A percentile compares a stretch with the other conserved stretches of the same genome.
phyloP scores from a whole-genome alignment of 2,888 invertebrate genomes.

The Cheiracanthium punctorium region DNA sequence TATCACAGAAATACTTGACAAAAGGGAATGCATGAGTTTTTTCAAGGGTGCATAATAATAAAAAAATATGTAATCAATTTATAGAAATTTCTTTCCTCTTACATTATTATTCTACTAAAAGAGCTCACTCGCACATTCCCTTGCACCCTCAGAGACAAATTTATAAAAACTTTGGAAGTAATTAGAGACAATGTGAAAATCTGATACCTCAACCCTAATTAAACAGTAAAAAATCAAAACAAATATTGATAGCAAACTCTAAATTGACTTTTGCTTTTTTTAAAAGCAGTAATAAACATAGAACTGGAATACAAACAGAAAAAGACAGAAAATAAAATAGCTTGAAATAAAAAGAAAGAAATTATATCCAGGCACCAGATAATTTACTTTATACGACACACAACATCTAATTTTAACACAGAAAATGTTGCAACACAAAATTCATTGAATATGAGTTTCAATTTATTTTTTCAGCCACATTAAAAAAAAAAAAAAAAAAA shows the following conservation, averaged over 20 bases:
- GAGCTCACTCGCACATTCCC: constrained; percentile 22
- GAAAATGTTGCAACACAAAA: background rate
- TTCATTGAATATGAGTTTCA: background rate
- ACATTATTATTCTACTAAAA: background rate
- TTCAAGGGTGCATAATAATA: constrained; percentile 34
- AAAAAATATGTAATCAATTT: constrained; percentile 17
- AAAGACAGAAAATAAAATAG: too few species aligned
- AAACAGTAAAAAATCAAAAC: too few species aligned
- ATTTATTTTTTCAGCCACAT: background rate
- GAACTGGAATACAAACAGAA: too few species aligned
- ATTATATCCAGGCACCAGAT: background rate
- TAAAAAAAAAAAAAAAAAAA: background rate
- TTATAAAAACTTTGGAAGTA: constrained; percentile 33
- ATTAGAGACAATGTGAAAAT: constrained; percentile 45
- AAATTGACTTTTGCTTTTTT: too few species aligned
- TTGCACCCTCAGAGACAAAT: constrained; percentile 27
- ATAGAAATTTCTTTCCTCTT: constrained; percentile 10
- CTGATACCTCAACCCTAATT: constrained; percentile 35
- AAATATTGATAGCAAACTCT: too few species aligned
- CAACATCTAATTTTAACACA: background rate
- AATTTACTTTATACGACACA: background rate
- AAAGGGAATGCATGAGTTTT: constrained; percentile 59
- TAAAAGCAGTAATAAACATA: too few species aligned
- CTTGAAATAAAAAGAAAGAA: too few species aligned
- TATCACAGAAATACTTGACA: constrained; percentile 69